phyloP scores from a whole-genome alignment of 2,797 vertebrate genomes.

The Myioborus miniatus region DNA sequence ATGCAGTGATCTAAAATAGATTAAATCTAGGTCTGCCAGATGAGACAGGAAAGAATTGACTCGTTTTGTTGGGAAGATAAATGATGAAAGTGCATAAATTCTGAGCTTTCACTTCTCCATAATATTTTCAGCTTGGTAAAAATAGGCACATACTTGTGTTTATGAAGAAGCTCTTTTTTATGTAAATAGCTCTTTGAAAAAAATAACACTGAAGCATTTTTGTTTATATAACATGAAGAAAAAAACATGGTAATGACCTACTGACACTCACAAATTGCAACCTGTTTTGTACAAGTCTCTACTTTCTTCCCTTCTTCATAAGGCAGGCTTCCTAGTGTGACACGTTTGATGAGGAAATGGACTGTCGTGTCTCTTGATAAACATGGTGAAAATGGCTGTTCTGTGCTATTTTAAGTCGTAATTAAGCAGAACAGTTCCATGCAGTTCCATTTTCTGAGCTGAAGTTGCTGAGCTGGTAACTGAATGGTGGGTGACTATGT shows the following conservation, averaged over 20 bases:
- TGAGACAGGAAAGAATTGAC: background rate
- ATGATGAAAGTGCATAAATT: conserved; percentile 30
- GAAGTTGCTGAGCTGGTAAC: background rate
- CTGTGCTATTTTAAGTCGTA: conserved; percentile 39
- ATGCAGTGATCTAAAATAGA: conserved; percentile 49
- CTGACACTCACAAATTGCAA: conserved; percentile 9
- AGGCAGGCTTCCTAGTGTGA: conserved; percentile 25
- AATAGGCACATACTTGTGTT: background rate
- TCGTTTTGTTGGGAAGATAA: background rate
- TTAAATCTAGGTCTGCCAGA: conserved; percentile 41
- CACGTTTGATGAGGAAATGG: conserved; percentile 61
- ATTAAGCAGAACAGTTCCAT: conserved; percentile 19
- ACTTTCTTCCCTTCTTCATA: background rate
- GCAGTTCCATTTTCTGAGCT: background rate
- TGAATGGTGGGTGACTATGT: background rate
- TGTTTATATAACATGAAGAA: conserved; percentile 2
- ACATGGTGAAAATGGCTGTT: conserved; percentile 38
- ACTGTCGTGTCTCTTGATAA: conserved; percentile 44
- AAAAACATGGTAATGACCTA: background rate
- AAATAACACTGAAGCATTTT: background rate
- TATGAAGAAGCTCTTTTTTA: background rate
- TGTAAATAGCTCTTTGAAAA: conserved; percentile 22
- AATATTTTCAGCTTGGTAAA: conserved; percentile 26
- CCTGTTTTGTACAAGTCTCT: conserved; percentile 27
- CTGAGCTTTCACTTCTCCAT: conserved; percentile 15